Base-by-base conservation (phyloP, 2,888 invertebrate genomes). In the Hetaerina titia region DNA sequence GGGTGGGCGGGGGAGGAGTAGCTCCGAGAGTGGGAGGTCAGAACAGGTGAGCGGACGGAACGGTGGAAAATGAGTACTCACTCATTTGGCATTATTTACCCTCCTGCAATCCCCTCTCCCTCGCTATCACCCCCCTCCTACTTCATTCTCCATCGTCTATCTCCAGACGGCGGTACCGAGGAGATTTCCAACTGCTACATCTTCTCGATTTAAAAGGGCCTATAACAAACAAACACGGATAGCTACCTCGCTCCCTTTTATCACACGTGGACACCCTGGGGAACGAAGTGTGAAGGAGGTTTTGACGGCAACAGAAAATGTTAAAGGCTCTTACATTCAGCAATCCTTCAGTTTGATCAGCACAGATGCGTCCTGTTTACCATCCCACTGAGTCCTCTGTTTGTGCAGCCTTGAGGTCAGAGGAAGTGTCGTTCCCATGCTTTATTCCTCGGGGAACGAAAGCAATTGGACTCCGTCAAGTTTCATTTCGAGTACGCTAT, bases 21-120 rank as follows among this genome's bases (percentile, higher is more conserved):
- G 69, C 9, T 8, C 57, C 13, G 57, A 45, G 11, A n/a, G 89
- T 56, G 89, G 58, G 92, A 64, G 90, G 92, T 92, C 92, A 92
- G 22, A 64, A 92, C 92, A 92, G 92, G 92, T 92, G 92, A 92
- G 92, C 92, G 56, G 57, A 64, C 31, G 69, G 92, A 56, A 69
- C 64, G 92, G 92, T 56, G 92, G 69, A 45, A 69, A 92, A 92
- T 56, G 92, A 92, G 69, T 81, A 69, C 81, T 31, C 81, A 81
- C 81, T 81, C 81, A 81, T 81, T 31, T 11, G 81, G 25, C 81
- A 31, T 45, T 81, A 81, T 81, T 81, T 81, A 81, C 81, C 31
- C 81, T 81, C 81, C n/a, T 81, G 8, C 81, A 81, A 81, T 45
- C 81, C 31, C 15, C 13, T 60, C 81, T 13, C 81, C 19, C 81